Conservation (phyloP, 2,888 invertebrate genomes). For the Metopia argyrocephala region DNA sequence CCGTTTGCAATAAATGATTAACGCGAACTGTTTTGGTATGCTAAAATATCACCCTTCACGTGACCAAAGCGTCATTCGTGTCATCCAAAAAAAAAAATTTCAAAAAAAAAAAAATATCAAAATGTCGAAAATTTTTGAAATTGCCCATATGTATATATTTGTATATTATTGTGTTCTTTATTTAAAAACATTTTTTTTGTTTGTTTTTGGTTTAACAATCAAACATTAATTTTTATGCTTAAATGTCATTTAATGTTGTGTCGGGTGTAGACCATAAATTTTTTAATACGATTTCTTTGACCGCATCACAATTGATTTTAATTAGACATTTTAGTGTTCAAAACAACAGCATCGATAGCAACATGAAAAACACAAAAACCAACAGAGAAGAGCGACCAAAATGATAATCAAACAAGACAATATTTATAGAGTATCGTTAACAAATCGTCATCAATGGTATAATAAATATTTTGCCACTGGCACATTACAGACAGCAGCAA, state of each 20-base stretch:
- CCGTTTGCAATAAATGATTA: too few species aligned
- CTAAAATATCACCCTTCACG: too few species aligned
- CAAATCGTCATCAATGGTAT: constrained; percentile 63
- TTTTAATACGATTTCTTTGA: constrained; percentile 38
- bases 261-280: constrained; percentile 43
- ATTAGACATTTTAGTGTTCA: constrained; percentile 55
- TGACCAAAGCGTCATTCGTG: too few species aligned
- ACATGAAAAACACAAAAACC: constrained; percentile 10
- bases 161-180: not conserved
- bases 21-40: too few species aligned
- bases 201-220: not conserved
- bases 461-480: constrained; percentile 60
- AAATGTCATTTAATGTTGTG: constrained; percentile 41
- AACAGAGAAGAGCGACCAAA: not conserved
- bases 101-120: too few species aligned
- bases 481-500: constrained; percentile 54
- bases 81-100: too few species aligned
- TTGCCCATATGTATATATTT: too few species aligned
- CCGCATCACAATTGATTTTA: constrained; percentile 62
- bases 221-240: constrained; percentile 8
- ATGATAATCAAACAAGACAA: constrained; percentile 31
- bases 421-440: constrained; percentile 64
- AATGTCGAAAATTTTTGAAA: too few species aligned
- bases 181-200: not conserved
- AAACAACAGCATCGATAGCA: constrained; percentile 13